A percentile compares a stretch with the other conserved stretches of the same genome.
Conservation (phyloP, 2,888 invertebrate genomes). For the Heteropelma amictum region DNA sequence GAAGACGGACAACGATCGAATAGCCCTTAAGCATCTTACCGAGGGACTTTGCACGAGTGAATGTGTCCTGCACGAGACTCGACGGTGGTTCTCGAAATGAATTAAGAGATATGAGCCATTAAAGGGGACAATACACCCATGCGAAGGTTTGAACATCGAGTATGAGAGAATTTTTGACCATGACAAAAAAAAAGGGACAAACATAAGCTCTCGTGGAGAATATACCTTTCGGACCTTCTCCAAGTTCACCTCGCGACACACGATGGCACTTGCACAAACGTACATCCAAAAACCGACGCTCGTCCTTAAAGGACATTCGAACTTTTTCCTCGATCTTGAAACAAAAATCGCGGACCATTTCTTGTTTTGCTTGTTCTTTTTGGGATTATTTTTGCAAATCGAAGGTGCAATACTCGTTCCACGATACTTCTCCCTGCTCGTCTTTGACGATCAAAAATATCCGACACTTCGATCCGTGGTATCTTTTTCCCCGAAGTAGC, state of each 20-base stretch:
- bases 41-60: slow-evolving; percentile 2
- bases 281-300: too few species aligned
- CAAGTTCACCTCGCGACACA: not conserved
- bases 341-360: too few species aligned
- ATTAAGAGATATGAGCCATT: slow-evolving; percentile 59
- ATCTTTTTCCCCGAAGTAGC: too few species aligned
- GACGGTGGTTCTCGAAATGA: slow-evolving; percentile 62
- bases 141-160: slow-evolving; percentile 11
- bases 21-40: slow-evolving; percentile 64
- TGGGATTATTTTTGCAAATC: too few species aligned
- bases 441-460: too few species aligned
- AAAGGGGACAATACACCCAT: not conserved
- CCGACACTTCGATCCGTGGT: too few species aligned
- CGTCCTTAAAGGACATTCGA: too few species aligned
- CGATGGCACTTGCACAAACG: not conserved
- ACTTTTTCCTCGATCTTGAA: too few species aligned
- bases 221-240: not conserved
- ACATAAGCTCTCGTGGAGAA: slow-evolving; percentile 22
- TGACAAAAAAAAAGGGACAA: slow-evolving; percentile 21
- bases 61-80: slow-evolving; percentile 34
- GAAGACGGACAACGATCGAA: slow-evolving; percentile 2
- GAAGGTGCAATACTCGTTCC: too few species aligned
- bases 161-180: slow-evolving; percentile 16
- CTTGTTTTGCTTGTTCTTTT: too few species aligned
- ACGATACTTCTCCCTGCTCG: too few species aligned